Evolutionary conservation across 2,797 vertebrate species (phyloP).

Genomic region (Knipowitschia caucasica): DNA sequence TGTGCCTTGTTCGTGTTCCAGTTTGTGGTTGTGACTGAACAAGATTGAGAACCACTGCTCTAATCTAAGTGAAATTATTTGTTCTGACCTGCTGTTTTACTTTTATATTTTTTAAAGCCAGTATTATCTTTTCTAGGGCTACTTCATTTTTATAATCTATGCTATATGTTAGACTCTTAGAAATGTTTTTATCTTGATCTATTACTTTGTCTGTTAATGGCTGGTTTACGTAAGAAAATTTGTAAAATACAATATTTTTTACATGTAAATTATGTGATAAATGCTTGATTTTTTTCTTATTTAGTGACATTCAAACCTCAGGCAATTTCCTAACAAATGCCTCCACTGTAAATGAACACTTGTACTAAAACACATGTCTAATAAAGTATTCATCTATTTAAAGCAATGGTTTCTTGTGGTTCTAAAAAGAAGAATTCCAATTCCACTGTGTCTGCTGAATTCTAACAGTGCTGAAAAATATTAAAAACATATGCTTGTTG

Average conservation of each 20-base stretch:
- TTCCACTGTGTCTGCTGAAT: not conserved
- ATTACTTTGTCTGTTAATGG: not conserved
- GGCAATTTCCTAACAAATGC: slow-evolving; percentile 18
- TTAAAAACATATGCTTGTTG: too few relatives aligned
- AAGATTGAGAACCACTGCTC: not conserved
- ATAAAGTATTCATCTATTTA: slow-evolving; percentile 45
- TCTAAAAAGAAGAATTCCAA: not conserved
- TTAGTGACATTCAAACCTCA: slow-evolving; percentile 34
- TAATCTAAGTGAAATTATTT: slow-evolving; percentile 29
- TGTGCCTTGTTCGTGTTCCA: too few relatives aligned
- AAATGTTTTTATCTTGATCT: not conserved
- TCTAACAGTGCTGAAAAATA: too few relatives aligned
- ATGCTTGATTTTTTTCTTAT: slow-evolving; percentile 15
- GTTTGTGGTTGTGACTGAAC: too few relatives aligned
- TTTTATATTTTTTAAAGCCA: slow-evolving; percentile 29
- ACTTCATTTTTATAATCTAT: not conserved
- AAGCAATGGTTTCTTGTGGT: not conserved
- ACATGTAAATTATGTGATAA: not conserved
- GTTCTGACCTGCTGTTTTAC: slow-evolving; percentile 29
- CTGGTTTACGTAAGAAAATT: not conserved
- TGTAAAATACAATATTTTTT: slow-evolving; percentile 1
- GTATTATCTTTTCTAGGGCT: not conserved
- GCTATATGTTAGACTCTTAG: not conserved
- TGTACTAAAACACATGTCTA: slow-evolving; percentile 42
- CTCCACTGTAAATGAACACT: slow-evolving; percentile 33